phyloP scores from a whole-genome alignment of 2,797 vertebrate genomes.

The Etheostoma nigrum region DNA sequence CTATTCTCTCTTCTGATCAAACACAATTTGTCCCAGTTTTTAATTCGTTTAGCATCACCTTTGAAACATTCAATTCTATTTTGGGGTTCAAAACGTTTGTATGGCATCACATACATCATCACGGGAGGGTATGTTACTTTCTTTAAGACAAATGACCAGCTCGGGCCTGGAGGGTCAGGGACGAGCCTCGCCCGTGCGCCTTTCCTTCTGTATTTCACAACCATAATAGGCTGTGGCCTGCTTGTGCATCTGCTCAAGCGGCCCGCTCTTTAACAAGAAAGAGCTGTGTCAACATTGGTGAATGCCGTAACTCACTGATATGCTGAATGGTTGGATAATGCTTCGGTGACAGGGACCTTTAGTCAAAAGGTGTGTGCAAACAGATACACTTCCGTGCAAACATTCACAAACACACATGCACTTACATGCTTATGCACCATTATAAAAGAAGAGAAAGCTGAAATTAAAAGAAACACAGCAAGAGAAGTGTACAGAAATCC shows the following conservation, averaged over 20 bases:
- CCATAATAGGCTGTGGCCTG: conserved; percentile 52
- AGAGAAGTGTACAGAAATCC: background rate
- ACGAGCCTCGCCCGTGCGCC: conserved; percentile 8
- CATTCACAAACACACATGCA: conserved; percentile 34
- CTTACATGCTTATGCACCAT: conserved; percentile 13
- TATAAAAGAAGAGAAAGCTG: background rate
- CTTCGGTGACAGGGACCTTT: conserved; percentile 51
- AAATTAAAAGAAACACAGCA: background rate
- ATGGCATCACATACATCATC: background rate
- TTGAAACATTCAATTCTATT: no score
- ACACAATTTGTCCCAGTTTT: no score
- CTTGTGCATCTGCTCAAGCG: conserved; percentile 60
- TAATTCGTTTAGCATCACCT: no score
- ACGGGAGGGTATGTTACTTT: background rate
- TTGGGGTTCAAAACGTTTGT: no score
- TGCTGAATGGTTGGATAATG: conserved; percentile 51
- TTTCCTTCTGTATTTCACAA: conserved; percentile 64
- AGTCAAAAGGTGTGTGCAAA: conserved; percentile 58
- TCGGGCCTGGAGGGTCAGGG: conserved; percentile 17
- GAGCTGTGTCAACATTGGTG: conserved; percentile 74
- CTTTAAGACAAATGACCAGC: conserved; percentile 4
- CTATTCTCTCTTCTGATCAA: no score
- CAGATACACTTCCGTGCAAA: conserved; percentile 38
- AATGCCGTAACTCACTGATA: conserved; percentile 68
- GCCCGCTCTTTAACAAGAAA: conserved; percentile 47